Base-by-base conservation (phyloP, 1,140 invertebrate species). In the Drosophila oshimai region DNA sequence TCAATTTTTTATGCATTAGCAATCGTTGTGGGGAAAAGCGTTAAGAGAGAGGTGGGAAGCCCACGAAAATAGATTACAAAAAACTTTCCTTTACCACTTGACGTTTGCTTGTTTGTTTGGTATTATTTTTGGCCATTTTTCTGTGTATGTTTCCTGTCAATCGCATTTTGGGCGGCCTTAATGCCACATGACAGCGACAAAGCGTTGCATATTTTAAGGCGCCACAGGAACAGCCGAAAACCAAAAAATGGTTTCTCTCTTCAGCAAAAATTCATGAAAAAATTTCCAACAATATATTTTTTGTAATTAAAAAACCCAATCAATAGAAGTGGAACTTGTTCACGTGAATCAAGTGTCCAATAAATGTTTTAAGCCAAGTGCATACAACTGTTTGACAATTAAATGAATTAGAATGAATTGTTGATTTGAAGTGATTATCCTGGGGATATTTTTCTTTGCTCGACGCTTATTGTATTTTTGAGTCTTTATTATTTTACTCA, bases 141-240 rank as follows among this genome's bases (percentile, higher is more conserved):
- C 15, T 9, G 41, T 47, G 22, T 68, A 39, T 70, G 65, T 60
- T 60, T 26, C 34, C 58, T 68, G 80, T 86, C 80, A 86, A 86
- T 86, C 72, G 80, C 62, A 76, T 65, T 86, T 80, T 54, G 68
- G 75, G 57, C 67, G 57, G 12, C 49, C 76, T 65, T 86, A 86
- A 86, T 87, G 76, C 80, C 76, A 80, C 61, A 73, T 78, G 65
- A 84, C 54, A 74, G 55, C 24, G 26, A 64, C 61, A 87, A 75
- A 86, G 41, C 62, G 80, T 79, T 84, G 79, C 79, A 86, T 86
- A 86, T 86, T 87, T 86, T 65, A 87, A 69, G 74, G 70, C 74
- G 60, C 50, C 36, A 42, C 37, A 28, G 15, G 41, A 65, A 65
- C 20, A 24, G 26, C 10, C 26, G 12, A 36, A 60, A 60, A 61